phyloP scores from a whole-genome alignment of 2,797 vertebrate species.

The Buceros bicornis region DNA sequence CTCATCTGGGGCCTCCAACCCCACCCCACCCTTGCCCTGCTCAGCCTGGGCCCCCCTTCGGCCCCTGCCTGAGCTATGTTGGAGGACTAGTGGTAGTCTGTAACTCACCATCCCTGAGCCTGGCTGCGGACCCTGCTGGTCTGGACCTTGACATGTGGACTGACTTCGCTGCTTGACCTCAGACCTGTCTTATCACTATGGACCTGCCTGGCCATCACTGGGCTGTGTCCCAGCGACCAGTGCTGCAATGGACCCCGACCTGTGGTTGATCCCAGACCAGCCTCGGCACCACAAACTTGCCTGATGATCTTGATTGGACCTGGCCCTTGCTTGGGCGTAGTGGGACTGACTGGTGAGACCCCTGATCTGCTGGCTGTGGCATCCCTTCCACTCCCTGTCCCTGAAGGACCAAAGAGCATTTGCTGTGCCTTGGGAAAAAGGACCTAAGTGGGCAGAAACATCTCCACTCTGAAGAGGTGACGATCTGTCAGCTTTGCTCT shows the following conservation, averaged over 20 bases:
- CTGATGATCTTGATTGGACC: neutral
- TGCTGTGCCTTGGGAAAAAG: neutral
- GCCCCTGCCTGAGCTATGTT: rapidly evolving
- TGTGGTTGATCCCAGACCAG: neutral
- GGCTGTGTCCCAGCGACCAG: rapidly evolving
- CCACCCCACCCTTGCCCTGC: neutral
- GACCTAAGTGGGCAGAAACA: neutral
- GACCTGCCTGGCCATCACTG: neutral
- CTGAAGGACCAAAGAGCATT: neutral
- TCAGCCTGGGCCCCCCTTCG: rapidly evolving
- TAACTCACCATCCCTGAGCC: rapidly evolving
- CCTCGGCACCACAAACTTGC: rapidly evolving
- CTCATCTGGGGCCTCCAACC: neutral
- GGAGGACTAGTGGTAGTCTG: rapidly evolving
- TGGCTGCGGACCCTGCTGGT: neutral
- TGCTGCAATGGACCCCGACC: neutral
- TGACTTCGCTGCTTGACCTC: neutral
- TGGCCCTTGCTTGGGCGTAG: neutral
- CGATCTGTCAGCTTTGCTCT: neutral
- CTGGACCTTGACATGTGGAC: neutral
- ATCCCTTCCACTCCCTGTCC: neutral
- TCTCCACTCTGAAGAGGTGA: neutral
- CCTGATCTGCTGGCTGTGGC: neutral
- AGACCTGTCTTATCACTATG: rapidly evolving
- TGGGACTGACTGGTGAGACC: neutral